Evolutionary conservation across 2,113 vertebrate genomes (phyloP).

Genomic region (Scytalopus superciliaris): DNA sequence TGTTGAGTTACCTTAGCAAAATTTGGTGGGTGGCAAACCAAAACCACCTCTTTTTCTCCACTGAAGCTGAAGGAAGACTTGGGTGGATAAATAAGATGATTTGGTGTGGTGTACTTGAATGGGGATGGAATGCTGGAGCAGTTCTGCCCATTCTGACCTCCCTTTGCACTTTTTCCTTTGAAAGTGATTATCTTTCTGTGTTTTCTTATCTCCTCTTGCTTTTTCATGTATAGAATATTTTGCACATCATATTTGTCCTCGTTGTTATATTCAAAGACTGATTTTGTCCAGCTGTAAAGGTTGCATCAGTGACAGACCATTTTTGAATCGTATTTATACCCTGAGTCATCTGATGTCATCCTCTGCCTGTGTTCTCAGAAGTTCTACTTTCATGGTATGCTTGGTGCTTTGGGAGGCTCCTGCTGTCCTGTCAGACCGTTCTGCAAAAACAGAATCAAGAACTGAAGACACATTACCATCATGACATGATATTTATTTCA

Average conservation of each 20-base stretch:
- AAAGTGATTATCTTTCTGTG: neutral
- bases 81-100: neutral
- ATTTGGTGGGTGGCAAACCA: neutral
- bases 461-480: neutral
- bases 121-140: neutral
- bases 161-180: neutral
- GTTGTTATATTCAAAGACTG: neutral
- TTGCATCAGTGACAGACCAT: fast-evolving
- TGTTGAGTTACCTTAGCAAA: neutral
- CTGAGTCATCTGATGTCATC: neutral
- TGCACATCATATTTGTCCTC: neutral
- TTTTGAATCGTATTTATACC: neutral
- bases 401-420: neutral
- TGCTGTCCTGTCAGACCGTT: neutral
- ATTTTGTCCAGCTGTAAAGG: neutral
- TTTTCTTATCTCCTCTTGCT: neutral
- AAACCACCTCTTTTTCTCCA: neutral
- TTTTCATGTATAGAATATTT: neutral
- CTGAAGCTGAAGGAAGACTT: neutral
- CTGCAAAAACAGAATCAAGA: neutral
- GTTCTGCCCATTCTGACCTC: neutral
- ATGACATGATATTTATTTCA: neutral
- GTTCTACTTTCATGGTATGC: neutral
- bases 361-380: neutral
- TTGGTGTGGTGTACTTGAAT: neutral